Conservation (phyloP, 1,140 invertebrate species). For the Leptoteleia sp. region DNA sequence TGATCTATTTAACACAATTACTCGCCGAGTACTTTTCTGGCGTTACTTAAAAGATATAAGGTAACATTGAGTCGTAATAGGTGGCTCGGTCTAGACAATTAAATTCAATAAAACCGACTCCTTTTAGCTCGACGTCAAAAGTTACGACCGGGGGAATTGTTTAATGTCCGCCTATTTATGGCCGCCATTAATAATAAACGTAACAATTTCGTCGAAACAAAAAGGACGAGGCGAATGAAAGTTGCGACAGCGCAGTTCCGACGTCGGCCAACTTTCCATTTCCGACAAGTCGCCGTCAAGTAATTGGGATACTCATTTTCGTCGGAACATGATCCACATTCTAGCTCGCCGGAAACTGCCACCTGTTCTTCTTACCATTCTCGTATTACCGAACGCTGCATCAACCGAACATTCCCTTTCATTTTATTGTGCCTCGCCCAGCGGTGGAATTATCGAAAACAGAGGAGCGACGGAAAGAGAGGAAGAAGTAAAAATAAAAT, state of each 20-base stretch:
- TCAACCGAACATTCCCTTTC: conserved; percentile 46
- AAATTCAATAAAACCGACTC: neutral
- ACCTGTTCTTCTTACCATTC: conserved; percentile 49
- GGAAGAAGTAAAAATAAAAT: too few species aligned
- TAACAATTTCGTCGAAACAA: too few species aligned
- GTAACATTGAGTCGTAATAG: conserved; percentile 10
- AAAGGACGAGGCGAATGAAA: too few species aligned
- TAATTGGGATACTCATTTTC: conserved; percentile 47
- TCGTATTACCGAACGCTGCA: conserved; percentile 37
- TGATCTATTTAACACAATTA: conserved; percentile 60
- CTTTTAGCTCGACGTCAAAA: too few species aligned
- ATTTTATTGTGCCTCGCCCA: conserved; percentile 28
- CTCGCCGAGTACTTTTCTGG: conserved; percentile 35
- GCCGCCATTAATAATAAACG: too few species aligned
- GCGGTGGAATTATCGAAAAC: conserved; percentile 25
- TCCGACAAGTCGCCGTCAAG: conserved; percentile 6
- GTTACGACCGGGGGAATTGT: too few species aligned
- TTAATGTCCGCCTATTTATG: too few species aligned
- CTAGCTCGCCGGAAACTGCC: conserved; percentile 50
- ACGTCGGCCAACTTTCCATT: conserved; percentile 34
- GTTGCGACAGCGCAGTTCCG: neutral
- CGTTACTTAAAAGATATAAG: conserved; percentile 27
- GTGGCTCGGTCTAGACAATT: neutral
- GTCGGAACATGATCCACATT: conserved; percentile 50
- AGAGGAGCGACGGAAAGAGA: too few species aligned